A percentile compares a stretch with the other conserved stretches of the same genome.
phyloP scores from a whole-genome alignment of 1,140 invertebrate genomes.

The Mercenaria mercenaria region DNA sequence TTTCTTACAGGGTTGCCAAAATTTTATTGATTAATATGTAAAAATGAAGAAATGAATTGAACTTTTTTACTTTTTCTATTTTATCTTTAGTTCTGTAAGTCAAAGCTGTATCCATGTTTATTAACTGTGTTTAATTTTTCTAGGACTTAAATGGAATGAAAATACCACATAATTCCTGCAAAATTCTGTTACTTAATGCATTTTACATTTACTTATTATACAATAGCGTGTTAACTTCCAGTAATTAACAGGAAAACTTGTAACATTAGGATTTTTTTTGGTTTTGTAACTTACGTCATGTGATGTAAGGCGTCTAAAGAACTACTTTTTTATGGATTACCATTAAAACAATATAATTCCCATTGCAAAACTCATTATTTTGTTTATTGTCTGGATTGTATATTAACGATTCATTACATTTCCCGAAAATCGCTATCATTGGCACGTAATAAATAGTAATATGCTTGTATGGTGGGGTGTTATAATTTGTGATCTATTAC shows the following conservation, averaged over 20 bases:
- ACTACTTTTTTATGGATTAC: conserved; percentile 4
- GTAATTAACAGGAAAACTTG: too few species aligned
- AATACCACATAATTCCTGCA: background rate
- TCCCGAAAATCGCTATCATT: conserved; percentile 18
- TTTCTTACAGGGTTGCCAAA: too few species aligned
- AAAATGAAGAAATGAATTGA: too few species aligned
- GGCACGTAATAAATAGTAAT: conserved; percentile 32
- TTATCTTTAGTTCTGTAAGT: too few species aligned
- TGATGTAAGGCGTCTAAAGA: background rate
- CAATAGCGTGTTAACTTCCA: too few species aligned
- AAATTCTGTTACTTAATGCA: background rate
- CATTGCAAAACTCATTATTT: conserved; percentile 7
- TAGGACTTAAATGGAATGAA: too few species aligned
- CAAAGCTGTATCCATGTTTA: too few species aligned
- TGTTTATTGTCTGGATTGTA: conserved; percentile 22
- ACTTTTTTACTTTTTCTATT: too few species aligned
- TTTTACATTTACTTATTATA: too few species aligned
- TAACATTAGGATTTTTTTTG: too few species aligned
- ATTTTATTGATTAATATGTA: too few species aligned
- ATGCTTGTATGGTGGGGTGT: conserved; percentile 17
- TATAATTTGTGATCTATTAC: conserved; percentile 42
- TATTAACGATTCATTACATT: conserved; percentile 18
- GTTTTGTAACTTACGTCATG: background rate
- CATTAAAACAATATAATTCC: background rate
- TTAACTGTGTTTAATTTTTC: too few species aligned